These are phyloP conservation scores for Sebastes oblongus DNA, from an alignment of 2,797 vertebrate genomes.

Conservation along the genomic window DNA sequence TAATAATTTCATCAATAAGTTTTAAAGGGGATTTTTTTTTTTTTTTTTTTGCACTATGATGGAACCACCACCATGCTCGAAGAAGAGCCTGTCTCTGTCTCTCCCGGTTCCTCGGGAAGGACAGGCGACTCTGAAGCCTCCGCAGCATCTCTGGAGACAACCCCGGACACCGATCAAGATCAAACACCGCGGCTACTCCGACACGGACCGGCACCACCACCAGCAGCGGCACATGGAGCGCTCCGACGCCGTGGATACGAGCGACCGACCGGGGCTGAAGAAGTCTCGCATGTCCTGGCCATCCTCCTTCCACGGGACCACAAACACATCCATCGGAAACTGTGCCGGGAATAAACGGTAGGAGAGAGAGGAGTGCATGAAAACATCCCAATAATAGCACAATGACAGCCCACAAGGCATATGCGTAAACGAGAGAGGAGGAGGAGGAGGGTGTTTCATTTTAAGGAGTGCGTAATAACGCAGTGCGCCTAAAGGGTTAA, in stretches of 20 bases:
- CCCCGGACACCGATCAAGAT: conserved; percentile 95
- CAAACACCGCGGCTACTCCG: conserved; percentile 95
- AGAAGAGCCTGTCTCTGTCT: conserved; percentile 92
- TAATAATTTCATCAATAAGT: conserved; percentile 65
- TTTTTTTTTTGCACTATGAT: conserved; percentile 81
- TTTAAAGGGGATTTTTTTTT: conserved; percentile 48
- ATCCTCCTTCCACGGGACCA: conserved; percentile 92
- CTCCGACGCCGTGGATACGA: conserved; percentile 92
- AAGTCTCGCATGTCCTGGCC: conserved; percentile 97
- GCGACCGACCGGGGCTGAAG: conserved; percentile 91
- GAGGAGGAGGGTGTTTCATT: conserved; percentile 33
- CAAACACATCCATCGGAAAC: conserved; percentile 84
- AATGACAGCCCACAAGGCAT: conserved; percentile 62
- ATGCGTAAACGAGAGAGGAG: conserved; percentile 61
- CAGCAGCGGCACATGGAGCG: conserved; percentile 93
- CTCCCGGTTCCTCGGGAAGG: conserved; percentile 91
- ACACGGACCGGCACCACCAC: conserved; percentile 89
- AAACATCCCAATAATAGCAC: conserved; percentile 66
- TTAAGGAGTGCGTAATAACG: conserved; percentile 73
- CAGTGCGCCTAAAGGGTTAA: conserved; percentile 78
- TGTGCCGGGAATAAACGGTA: conserved; percentile 89
- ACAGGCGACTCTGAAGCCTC: conserved; percentile 90
- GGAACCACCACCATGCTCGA: conserved; percentile 88
- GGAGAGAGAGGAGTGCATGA: conserved; percentile 42
- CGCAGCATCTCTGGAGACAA: conserved; percentile 95